Evolutionary conservation across 2,113 vertebrate species (phyloP), one percentile per base, ranked within the genome.

Genomic region (Thunnus thynnus): DNA sequence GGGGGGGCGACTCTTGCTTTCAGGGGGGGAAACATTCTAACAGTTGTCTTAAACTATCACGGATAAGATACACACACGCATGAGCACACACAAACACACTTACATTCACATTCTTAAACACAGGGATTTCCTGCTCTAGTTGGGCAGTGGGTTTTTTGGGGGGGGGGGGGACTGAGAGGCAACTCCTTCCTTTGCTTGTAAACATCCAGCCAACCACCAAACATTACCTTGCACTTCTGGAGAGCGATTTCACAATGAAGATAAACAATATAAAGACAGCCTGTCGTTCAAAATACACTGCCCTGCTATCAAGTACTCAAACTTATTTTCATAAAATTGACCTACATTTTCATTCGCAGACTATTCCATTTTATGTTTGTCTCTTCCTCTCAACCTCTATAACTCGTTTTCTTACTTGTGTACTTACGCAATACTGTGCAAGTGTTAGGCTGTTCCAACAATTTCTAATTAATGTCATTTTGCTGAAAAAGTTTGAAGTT

Each of bases 161-260:
- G 22, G 84, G 7, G 7, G 7, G 62, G 58, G 36, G 70, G 67
- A 82, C 63, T 27, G 72, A 61, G 68, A 85, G 70, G 70, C 83
- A 72, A 58, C 58, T 78, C 71, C 85, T 81, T 76, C 76, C 71
- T 75, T 22, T 83, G 88, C 88, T 84, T 89, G 66, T 80, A 82
- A 87, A 87, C 82, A 83, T 54, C 46, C n/a, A 80, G 83, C 72
- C 76, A 88, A 86, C 81, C 85, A 64, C 76, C 79, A 77, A 90
- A 76, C 80, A 72, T 88, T 76, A 82, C 77, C 76, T 88, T 51
- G 68, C 85, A 85, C 71, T 89, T 81, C 72, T 80, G 65, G 47
- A 64, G 81, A 79, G 83, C 64, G 5, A 67, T 50, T 81, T 79
- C 27, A 55, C 79, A 56, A 69, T n/a, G 52, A 80, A 18, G 46